Conservation (phyloP, 2,113 vertebrate genomes). For the Misgurnus anguillicaudatus region DNA sequence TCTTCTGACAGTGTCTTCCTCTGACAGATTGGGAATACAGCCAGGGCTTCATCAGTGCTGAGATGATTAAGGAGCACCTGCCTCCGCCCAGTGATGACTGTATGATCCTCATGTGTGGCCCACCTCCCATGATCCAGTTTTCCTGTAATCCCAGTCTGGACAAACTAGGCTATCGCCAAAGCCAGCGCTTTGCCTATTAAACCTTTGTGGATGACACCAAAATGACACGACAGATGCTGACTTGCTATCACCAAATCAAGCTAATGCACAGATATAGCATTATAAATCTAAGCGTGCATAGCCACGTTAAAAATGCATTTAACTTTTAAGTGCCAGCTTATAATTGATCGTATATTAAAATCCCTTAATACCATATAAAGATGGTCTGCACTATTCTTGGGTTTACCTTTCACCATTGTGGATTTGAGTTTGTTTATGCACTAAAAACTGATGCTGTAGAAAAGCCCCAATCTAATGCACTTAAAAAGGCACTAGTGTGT, state of each 20-base stretch:
- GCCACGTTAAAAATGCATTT: neutral
- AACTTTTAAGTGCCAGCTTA: neutral
- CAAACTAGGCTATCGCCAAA: constrained; percentile 71
- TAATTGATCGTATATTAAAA: constrained; percentile 6
- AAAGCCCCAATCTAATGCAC: constrained; percentile 9
- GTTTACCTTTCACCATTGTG: constrained; percentile 5
- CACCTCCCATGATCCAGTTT: constrained; percentile 77
- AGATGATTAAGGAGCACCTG: constrained; percentile 76
- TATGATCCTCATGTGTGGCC: constrained; percentile 76
- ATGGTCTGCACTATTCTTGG: neutral
- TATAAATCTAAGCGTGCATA: neutral
- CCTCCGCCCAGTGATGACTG: constrained; percentile 68
- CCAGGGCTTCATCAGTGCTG: constrained; percentile 71
- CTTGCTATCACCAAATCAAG: neutral
- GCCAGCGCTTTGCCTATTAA: constrained; percentile 73
- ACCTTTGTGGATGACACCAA: neutral
- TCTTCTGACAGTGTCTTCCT: neutral
- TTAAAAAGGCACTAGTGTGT: constrained; percentile 20
- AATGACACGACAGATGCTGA: constrained; percentile 11
- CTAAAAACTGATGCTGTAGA: neutral
- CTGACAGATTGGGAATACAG: constrained; percentile 74
- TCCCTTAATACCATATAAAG: neutral
- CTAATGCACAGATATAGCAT: neutral
- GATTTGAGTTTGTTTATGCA: neutral
- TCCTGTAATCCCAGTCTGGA: constrained; percentile 76